These are phyloP conservation scores for Gnathonemus echidnorhynchus DNA, from an alignment of 2,113 vertebrate genomes.

Conservation along the genomic window DNA sequence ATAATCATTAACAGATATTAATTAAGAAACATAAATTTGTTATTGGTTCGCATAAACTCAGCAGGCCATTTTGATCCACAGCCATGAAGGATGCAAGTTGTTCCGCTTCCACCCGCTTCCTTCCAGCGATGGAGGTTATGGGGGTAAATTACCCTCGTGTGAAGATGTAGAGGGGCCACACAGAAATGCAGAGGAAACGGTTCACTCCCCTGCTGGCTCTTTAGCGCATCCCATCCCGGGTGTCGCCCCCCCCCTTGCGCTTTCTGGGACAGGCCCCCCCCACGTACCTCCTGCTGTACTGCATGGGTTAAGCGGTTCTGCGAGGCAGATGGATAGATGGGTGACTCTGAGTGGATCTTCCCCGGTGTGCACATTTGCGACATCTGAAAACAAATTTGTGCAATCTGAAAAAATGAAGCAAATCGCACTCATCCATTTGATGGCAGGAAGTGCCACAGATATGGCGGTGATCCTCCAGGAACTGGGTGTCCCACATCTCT, in stretches of 20 bases:
- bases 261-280: background rate
- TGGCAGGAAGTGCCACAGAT: constrained; percentile 17
- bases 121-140: background rate
- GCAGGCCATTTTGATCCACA: background rate
- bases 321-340: background rate
- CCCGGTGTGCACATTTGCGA: background rate
- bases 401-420: background rate
- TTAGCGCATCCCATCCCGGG: background rate
- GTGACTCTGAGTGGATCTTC: background rate
- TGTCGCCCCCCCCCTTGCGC: background rate
- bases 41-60: background rate
- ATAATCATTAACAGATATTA: background rate
- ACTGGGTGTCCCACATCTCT: background rate
- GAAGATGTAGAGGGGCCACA: background rate
- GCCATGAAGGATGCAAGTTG: background rate
- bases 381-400: constrained; percentile 10
- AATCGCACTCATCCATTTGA: constrained; percentile 7
- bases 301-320: background rate
- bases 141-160: background rate
- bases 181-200: background rate
- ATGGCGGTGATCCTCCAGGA: constrained; percentile 10
- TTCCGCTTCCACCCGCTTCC: background rate
- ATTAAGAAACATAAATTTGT: background rate
- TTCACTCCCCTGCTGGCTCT: background rate
- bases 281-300: background rate